Evolutionary conservation across 2,113 vertebrate species (phyloP).

Genomic region (Pseudopipra pipra): DNA sequence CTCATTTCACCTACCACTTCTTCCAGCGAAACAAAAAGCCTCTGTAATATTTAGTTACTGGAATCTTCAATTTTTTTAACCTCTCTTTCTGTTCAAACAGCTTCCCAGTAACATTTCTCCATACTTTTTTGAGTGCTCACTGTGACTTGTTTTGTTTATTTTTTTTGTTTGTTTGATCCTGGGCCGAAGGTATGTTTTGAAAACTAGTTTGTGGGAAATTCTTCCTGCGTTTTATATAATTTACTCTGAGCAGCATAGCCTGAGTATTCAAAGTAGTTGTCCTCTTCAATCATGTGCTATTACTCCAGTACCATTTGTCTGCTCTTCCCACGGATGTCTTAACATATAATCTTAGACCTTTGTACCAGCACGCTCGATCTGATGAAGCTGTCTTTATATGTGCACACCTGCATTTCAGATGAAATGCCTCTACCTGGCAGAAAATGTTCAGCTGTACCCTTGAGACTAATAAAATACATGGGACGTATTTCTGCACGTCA

Average conservation of each 20-base stretch:
- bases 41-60: neutral
- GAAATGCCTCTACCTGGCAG: neutral
- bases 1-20: constrained; percentile 48
- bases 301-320: neutral
- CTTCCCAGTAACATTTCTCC: neutral
- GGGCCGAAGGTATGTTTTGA: neutral
- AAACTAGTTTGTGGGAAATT: neutral
- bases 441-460: neutral
- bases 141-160: neutral
- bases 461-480: neutral
- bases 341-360: neutral
- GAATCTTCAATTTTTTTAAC: neutral
- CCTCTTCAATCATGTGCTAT: neutral
- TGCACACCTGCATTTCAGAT: neutral
- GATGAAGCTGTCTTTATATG: neutral
- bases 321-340: neutral
- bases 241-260: neutral
- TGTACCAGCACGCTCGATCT: neutral
- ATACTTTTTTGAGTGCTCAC: rapidly evolving
- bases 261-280: neutral
- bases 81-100: neutral
- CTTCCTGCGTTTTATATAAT: neutral
- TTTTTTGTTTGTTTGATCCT: neutral
- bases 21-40: constrained; percentile 23
- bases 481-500: neutral